Evolutionary conservation across 2,113 vertebrate genomes (phyloP).

Genomic region (Oreochromis tanganicae): DNA sequence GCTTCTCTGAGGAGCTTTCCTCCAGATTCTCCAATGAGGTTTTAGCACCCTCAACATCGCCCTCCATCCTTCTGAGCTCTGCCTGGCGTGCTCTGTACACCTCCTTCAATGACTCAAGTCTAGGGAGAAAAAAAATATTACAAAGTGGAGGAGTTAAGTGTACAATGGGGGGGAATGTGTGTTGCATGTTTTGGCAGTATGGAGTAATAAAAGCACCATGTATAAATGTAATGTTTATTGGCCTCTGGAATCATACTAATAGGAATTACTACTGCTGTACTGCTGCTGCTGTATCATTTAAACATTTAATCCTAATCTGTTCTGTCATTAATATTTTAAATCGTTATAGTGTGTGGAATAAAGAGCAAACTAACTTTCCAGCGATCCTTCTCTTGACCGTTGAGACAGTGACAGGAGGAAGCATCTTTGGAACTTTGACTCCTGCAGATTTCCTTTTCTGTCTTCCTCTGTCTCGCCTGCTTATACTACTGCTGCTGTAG

Average conservation of each 20-base stretch:
- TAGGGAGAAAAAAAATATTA: not conserved
- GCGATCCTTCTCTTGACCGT: constrained; percentile 82
- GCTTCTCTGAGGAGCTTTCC: constrained; percentile 67
- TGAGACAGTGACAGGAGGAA: constrained; percentile 75
- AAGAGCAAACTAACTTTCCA: constrained; percentile 69
- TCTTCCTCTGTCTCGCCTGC: not conserved
- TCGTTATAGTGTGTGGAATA: not conserved
- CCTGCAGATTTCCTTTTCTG: constrained; percentile 42
- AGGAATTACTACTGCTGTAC: not conserved
- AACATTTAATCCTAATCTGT: not conserved
- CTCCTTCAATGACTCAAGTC: constrained; percentile 80
- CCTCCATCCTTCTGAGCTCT: constrained; percentile 78
- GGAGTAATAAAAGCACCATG: not conserved
- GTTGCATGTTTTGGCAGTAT: not conserved
- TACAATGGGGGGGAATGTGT: not conserved
- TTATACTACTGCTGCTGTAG: constrained; percentile 14
- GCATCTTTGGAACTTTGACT: constrained; percentile 67
- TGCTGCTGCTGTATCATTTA: not conserved
- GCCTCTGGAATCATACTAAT: not conserved
- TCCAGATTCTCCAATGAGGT: constrained; percentile 75
- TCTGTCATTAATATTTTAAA: not conserved
- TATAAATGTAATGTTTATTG: not conserved
- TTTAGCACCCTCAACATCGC: constrained; percentile 76
- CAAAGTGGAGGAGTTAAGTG: not conserved
- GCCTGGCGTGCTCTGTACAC: constrained; percentile 82